phyloP scores from a whole-genome alignment of 2,113 vertebrate genomes.

The Malaclemys terrapin region DNA sequence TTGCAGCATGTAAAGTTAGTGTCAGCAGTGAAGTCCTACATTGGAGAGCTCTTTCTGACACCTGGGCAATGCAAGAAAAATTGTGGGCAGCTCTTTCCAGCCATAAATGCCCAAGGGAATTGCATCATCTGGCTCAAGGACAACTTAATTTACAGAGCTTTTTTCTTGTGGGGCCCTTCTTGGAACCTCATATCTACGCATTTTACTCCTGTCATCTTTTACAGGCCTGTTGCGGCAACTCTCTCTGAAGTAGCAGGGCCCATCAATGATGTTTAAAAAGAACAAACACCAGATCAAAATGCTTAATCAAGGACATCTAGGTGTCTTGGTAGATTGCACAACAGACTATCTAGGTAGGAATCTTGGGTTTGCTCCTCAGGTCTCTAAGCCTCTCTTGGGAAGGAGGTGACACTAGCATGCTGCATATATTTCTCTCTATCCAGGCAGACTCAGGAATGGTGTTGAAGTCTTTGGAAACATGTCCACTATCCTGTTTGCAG shows the following conservation, averaged over 20 bases:
- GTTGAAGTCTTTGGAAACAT: not conserved
- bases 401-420: not conserved
- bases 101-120: not conserved
- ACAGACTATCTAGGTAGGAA: not conserved
- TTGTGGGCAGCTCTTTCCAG: not conserved
- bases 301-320: not conserved
- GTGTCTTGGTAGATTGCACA: not conserved
- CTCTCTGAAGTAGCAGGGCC: not conserved
- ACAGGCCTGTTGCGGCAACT: not conserved
- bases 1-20: not conserved
- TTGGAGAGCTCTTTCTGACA: conserved; percentile 15
- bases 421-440: not conserved
- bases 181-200: not conserved
- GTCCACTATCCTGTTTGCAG: not conserved
- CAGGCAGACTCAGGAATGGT: accelerated
- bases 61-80: not conserved
- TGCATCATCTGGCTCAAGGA: not conserved
- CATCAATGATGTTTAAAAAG: not conserved
- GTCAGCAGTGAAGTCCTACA: not conserved
- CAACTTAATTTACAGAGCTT: not conserved
- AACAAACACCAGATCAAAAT: not conserved
- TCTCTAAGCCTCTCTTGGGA: not conserved
- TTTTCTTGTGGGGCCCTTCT: not conserved
- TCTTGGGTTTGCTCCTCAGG: not conserved
- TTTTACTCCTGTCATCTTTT: conserved; percentile 3